phyloP scores from a whole-genome alignment of 2,888 invertebrate species.

The Athalia circularis region DNA sequence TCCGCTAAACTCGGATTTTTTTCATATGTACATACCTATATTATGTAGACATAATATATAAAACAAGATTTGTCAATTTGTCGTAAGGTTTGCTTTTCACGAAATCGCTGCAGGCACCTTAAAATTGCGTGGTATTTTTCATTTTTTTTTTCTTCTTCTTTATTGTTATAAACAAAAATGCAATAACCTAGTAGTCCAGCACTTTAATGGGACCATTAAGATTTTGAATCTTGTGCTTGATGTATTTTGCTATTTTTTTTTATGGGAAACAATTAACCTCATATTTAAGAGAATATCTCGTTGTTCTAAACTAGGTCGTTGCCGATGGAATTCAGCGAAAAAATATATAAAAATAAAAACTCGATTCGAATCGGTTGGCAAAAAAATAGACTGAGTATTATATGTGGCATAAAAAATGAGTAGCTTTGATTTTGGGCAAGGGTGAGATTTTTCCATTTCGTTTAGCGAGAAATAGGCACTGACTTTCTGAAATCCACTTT shows the following conservation, averaged over 20 bases:
- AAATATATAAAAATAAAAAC: constrained; percentile 19
- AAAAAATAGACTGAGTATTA: neutral
- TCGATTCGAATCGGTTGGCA: neutral
- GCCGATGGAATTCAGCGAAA: neutral
- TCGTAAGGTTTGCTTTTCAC: neutral
- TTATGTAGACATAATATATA: too few relatives aligned
- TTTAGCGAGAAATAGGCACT: constrained; percentile 5
- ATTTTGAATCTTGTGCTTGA: constrained; percentile 10
- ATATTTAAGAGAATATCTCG: constrained; percentile 8
- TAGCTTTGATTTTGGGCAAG: neutral
- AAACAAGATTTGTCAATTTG: neutral
- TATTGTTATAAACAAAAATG: neutral
- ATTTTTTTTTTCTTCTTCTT: neutral
- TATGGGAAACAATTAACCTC: constrained; percentile 17
- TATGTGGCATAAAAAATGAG: constrained; percentile 4
- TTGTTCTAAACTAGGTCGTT: constrained; percentile 25
- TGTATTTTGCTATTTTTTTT: constrained; percentile 23
- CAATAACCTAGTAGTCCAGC: neutral
- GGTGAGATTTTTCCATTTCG: neutral
- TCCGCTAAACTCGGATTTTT: neutral
- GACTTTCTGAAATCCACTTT: constrained; percentile 23
- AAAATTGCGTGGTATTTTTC: neutral
- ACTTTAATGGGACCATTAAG: constrained; percentile 31
- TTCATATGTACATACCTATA: neutral
- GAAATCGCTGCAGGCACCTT: neutral